Evolutionary conservation across 2,888 invertebrate species (phyloP).

Genomic region (Drosophila sordidula): DNA sequence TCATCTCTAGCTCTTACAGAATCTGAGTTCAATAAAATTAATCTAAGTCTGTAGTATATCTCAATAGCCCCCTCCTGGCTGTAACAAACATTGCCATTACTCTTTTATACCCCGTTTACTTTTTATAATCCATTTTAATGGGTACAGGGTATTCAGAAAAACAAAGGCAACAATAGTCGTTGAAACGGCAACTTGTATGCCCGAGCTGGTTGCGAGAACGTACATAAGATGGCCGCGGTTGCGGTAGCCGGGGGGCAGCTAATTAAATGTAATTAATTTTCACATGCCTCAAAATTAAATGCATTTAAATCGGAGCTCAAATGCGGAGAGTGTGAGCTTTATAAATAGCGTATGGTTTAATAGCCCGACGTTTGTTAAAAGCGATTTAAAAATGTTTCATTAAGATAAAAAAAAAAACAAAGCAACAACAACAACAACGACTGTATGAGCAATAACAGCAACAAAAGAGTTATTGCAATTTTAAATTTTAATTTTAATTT

Average conservation of each 20-base stretch:
- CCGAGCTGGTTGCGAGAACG: conserved; percentile 4
- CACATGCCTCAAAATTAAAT: conserved; percentile 76
- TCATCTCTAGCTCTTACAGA: too few species aligned
- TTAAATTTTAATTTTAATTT: conserved; percentile 67
- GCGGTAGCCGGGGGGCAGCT: conserved; percentile 28
- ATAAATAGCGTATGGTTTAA: conserved; percentile 69
- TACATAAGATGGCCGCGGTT: conserved; percentile 4
- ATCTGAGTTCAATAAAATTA: background rate
- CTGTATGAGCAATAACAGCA: conserved; percentile 36
- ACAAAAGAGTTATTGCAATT: conserved; percentile 73
- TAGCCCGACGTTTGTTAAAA: conserved; percentile 69
- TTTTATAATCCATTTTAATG: background rate
- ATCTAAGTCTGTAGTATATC: background rate
- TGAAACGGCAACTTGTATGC: conserved; percentile 65
- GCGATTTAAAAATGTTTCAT: conserved; percentile 77
- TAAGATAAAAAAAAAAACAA: conserved; percentile 70
- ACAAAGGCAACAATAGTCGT: conserved; percentile 19
- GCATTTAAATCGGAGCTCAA: conserved; percentile 74
- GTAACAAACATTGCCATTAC: background rate
- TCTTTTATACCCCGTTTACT: background rate
- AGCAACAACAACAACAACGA: conserved; percentile 27
- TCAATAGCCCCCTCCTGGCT: too few species aligned
- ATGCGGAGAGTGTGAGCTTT: conserved; percentile 70
- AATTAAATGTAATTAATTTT: conserved; percentile 82
- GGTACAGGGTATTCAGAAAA: conserved; percentile 18